Evolutionary conservation across 2,113 vertebrate species (phyloP).

Genomic region (Phalacrocorax aristotelis): DNA sequence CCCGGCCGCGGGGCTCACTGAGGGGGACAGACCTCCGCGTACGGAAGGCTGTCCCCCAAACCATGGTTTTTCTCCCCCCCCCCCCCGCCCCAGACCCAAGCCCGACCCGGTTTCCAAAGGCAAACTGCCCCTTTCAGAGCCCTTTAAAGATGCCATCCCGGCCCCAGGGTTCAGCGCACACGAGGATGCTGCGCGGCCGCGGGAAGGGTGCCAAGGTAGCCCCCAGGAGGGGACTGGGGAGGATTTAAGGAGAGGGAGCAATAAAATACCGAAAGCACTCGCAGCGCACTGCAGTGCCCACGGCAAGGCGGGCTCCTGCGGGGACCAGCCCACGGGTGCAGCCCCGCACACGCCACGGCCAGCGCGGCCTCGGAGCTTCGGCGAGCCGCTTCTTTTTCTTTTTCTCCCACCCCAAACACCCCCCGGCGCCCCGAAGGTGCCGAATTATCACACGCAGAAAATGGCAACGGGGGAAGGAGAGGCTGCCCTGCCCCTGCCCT

Average conservation of each 20-base stretch:
- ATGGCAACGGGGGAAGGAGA: not conserved
- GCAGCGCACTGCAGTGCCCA: not conserved
- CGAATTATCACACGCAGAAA: not conserved
- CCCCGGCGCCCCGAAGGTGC: not conserved
- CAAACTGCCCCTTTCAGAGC: not conserved
- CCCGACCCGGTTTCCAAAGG: not conserved
- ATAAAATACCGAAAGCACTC: not conserved
- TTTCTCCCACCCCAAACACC: too few relatives aligned
- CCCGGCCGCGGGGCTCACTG: too few relatives aligned
- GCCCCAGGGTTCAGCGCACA: not conserved
- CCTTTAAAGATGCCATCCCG: not conserved
- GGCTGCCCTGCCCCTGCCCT: not conserved
- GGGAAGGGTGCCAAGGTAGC: not conserved
- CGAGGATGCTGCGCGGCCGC: not conserved
- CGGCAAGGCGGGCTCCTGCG: not conserved
- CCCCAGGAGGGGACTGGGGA: rapidly evolving
- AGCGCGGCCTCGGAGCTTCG: too few relatives aligned
- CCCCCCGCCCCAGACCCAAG: not conserved
- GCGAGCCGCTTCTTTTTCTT: too few relatives aligned
- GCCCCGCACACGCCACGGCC: too few relatives aligned
- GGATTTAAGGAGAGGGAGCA: not conserved
- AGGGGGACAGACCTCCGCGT: too few relatives aligned
- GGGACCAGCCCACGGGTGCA: too few relatives aligned
- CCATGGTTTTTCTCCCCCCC: too few relatives aligned
- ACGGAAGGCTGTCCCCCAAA: too few relatives aligned